Base-by-base conservation (phyloP, 2,888 invertebrate species). In the Tolmerus cingulatus region DNA sequence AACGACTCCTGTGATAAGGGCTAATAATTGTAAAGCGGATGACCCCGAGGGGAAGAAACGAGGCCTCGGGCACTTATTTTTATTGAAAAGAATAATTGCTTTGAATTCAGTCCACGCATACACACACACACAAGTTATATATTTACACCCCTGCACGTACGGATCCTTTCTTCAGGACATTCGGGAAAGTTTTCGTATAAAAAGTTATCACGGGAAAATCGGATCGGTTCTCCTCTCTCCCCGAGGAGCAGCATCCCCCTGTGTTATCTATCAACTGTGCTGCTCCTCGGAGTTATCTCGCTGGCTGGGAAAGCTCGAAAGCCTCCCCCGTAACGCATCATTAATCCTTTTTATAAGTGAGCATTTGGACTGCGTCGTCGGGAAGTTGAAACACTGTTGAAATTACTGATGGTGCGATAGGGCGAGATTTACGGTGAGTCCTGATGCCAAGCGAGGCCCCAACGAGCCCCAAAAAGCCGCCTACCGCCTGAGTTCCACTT, bases 321-420 rank as follows among this genome's bases (percentile, higher is more conserved):
- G 77, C 77, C 43, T 76, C 8, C 19, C 27, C 23, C 77, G 86
- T 86, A 86, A 86, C 86, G 86, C 86, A 86, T 86, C 86, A 86
- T 86, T 86, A 86, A 86, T 86, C 86, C 86, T 86, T 86, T 86
- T 86, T 86, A 77, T 86, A 86, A 86, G 77, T 55, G 76, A 85
- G 23, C 85, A 85, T 85, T 85, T 85, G 82, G 82, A 82, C 82
- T 86, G 51, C 51, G 76, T 55, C 51, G 34, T 55, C 51, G 34
- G 77, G 30, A 86, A 86, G 77, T 86, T 86, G 86, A 86, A 86
- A 86, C 51, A 86, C 77, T 86, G 77, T 77, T 77, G 77, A 86
- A 86, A 86, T 86, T 86, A 86, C 86, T 86, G 86, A 86, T 86
- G 86, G 76, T 77, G 86, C 66, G 86, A 86, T 86, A 77, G 86